These are phyloP conservation scores for Eleutherodactylus coqui DNA, from an alignment of 2,797 vertebrate genomes.

Conservation along the genomic window DNA sequence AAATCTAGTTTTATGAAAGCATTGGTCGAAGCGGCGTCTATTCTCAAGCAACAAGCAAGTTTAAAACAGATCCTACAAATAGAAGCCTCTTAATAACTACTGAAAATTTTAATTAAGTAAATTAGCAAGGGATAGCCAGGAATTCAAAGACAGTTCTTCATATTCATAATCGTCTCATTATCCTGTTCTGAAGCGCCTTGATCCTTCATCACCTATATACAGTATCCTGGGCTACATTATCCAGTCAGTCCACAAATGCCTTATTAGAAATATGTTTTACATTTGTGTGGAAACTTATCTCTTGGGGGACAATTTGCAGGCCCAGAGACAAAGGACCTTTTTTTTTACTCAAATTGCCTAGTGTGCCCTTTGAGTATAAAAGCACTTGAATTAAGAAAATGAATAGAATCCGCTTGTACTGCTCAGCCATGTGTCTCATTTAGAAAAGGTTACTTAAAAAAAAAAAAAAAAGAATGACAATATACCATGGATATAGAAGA, in stretches of 20 bases:
- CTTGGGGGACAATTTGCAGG: slow-evolving; percentile 43
- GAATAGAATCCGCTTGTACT: slow-evolving; percentile 28
- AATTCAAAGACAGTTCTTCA: slow-evolving; percentile 32
- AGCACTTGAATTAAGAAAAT: slow-evolving; percentile 49
- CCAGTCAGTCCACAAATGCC: slow-evolving; percentile 35
- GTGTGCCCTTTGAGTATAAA: slow-evolving; percentile 47
- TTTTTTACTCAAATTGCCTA: slow-evolving; percentile 24
- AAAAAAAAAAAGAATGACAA: slow-evolving; percentile 47
- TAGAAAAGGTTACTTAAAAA: slow-evolving; percentile 57
- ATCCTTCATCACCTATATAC: slow-evolving; percentile 43
- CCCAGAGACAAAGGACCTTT: slow-evolving; percentile 41
- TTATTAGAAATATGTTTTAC: slow-evolving; percentile 41
- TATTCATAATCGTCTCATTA: slow-evolving; percentile 53
- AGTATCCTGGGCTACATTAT: slow-evolving; percentile 31
- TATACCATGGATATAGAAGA: slow-evolving; percentile 22
- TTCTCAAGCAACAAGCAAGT: neutral
- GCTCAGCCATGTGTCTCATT: slow-evolving; percentile 44
- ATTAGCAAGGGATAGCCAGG: slow-evolving; percentile 52
- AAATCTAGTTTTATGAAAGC: neutral
- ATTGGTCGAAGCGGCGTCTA: neutral
- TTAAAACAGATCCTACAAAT: slow-evolving; percentile 1
- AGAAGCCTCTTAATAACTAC: slow-evolving; percentile 20
- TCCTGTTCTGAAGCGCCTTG: slow-evolving; percentile 40
- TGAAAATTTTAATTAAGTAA: slow-evolving; percentile 32
- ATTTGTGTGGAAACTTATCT: slow-evolving; percentile 25